Evolutionary conservation across 2,113 vertebrate genomes (phyloP).

Genomic region (Dromas ardeola): DNA sequence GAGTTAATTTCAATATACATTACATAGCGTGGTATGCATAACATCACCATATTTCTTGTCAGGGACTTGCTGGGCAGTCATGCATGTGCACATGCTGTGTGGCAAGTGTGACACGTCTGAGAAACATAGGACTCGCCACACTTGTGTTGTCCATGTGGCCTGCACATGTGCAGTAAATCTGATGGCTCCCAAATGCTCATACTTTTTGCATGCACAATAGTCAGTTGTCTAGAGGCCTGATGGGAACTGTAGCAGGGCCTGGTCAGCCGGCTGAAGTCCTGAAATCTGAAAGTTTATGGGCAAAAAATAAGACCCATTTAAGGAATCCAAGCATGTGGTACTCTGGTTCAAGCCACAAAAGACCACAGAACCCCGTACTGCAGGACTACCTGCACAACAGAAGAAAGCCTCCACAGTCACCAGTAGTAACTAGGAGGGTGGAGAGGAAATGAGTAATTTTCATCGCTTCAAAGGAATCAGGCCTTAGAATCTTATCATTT

Average conservation of each 20-base stretch:
- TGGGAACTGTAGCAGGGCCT: background rate
- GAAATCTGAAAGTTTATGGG: background rate
- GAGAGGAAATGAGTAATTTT: background rate
- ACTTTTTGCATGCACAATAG: background rate
- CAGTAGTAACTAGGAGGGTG: background rate
- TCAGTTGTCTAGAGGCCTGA: background rate
- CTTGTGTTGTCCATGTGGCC: background rate
- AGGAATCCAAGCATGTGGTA: background rate
- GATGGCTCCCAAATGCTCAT: background rate
- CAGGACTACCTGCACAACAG: background rate
- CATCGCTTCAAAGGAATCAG: background rate
- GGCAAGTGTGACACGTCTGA: background rate
- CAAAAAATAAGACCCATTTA: background rate
- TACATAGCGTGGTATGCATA: background rate
- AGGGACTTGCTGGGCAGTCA: background rate
- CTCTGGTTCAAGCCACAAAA: background rate
- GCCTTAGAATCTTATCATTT: background rate
- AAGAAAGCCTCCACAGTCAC: background rate
- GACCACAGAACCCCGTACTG: background rate
- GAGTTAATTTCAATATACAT: background rate
- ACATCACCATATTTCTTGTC: background rate
- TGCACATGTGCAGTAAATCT: background rate
- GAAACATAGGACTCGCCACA: background rate
- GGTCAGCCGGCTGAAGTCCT: background rate
- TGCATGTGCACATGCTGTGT: background rate